Base-by-base conservation (phyloP, 2,113 vertebrate species). In the Pseudorasbora parva region DNA sequence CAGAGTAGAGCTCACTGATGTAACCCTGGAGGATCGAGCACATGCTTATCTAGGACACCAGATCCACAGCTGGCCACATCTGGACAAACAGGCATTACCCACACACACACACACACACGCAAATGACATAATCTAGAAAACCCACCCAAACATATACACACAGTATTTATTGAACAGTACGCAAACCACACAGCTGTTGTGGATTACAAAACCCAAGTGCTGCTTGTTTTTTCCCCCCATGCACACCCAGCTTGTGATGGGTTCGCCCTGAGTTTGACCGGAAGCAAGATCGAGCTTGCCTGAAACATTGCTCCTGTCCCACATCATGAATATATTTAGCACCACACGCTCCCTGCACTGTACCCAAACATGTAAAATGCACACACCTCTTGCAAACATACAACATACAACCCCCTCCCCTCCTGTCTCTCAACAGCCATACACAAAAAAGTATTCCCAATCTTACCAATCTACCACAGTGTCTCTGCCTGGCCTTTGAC, bases 11-110 rank as follows among this genome's bases (percentile, higher is more conserved):
- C 87, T 83, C 71, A 86, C 88, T 92, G 90, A 91, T 88, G 90
- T 83, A 89, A 87, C 87, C 85, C 62, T 81, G 86, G 88, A 89
- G 88, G 88, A 89, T 89, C 86, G 90, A 91, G 90, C 81, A 78
- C 87, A 82, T 30, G 30, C 76, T 93, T 93, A 93, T 93, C 90
- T 94, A 91, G 92, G 92, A 86, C 93, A 92, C 84, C 91, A 90
- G 89, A 91, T 87, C 86, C 85, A 84, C 92, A 92, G 87, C 91
- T 92, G 92, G 86, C 90, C 92, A 87, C 93, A 94, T 92, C 91
- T 93, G 92, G 88, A 84, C 66, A 84, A 81, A 56, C 82, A 82
- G 41, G 57, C 73, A 47, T 15, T 51, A 14, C 27, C 47, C 57
- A 45, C 47, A 54, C 64, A 81, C 64, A 80, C 59, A 30, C 51